Conservation (phyloP, 2,888 invertebrate species). For the Himalopsyche kuldschensis region DNA sequence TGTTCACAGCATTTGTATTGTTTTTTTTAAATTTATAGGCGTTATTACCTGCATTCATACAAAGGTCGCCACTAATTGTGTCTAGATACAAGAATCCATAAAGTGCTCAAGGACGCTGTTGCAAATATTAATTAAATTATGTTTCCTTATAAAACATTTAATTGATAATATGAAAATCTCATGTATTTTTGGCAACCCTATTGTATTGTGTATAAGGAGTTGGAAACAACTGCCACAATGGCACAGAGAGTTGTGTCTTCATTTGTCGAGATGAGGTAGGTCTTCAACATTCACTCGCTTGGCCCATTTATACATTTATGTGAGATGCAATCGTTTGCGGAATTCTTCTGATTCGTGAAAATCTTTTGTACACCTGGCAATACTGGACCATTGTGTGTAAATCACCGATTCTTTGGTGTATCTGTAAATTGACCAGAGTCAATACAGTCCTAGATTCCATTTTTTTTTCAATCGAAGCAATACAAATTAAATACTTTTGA, state of each 20-base stretch:
- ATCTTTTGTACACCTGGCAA: background rate
- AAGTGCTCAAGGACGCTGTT: too few species aligned
- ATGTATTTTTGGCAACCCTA: background rate
- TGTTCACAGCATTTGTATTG: too few species aligned
- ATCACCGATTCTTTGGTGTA: background rate
- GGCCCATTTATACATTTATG: background rate
- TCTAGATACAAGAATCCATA: too few species aligned
- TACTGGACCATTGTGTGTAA: background rate
- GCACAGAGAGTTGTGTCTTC: background rate
- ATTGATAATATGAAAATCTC: too few species aligned
- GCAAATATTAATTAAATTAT: too few species aligned
- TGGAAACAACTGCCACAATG: constrained; percentile 5
- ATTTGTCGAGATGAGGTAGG: constrained; percentile 4
- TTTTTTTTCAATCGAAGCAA: background rate
- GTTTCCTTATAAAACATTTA: too few species aligned
- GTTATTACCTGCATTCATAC: too few species aligned
- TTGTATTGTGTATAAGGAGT: constrained; percentile 14
- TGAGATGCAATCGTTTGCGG: background rate
- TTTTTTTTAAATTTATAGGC: too few species aligned
- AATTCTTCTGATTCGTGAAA: background rate
- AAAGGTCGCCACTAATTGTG: too few species aligned
- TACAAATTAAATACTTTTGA: background rate
- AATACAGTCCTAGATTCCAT: background rate
- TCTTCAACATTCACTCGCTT: background rate
- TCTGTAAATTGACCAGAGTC: background rate